Base-by-base conservation (phyloP, 2,888 invertebrate species). In the Cephus nigrinus region DNA sequence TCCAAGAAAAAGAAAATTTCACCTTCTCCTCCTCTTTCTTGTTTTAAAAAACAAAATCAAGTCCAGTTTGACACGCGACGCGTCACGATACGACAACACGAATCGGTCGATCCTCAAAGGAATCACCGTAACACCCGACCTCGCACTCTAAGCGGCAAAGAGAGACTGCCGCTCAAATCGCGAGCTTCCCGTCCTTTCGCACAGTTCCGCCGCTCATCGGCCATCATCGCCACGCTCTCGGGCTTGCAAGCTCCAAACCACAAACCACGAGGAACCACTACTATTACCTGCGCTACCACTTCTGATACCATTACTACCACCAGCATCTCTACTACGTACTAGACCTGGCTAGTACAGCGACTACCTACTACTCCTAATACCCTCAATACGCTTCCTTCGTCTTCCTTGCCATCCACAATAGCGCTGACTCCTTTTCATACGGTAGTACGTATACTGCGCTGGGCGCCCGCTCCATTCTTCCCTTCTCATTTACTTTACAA, bases 81-180 rank as follows among this genome's bases (percentile, higher is more conserved):
- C 55, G 55, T 23, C 9, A 55, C 23, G 55, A 55, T 55, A 55
- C 40, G 40, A 40, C 55, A 55, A 55, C 55, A 55, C 55, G 55
- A 55, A 55, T 55, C 55, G 55, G 55, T 23, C 55, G 55, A 55
- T 23, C 55, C 55, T 23, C 9, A 55, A 55, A 55, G 9, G 23
- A 23, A 55, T 55, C 55, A 55, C 55, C 23, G 55, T 55, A 55
- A 55, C 55, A 9, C 55, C 55, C 55, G 55, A 55, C 55, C 55
- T 55, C 80, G 76, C 87, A 85, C 87, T 85, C 82, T 83, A 83
- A 85, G 84, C 86, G 88, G 84, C 84, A 82, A 84, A 83, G 85
- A 87, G 84, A 86, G 87, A 89, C 89, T 88, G 87, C 79, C 82
- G 80, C 81, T 81, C 76, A 80, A 78, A 78, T 78, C 82, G 82